Evolutionary conservation across 2,888 invertebrate genomes (phyloP).

Genomic region (Morinoia aosen): DNA sequence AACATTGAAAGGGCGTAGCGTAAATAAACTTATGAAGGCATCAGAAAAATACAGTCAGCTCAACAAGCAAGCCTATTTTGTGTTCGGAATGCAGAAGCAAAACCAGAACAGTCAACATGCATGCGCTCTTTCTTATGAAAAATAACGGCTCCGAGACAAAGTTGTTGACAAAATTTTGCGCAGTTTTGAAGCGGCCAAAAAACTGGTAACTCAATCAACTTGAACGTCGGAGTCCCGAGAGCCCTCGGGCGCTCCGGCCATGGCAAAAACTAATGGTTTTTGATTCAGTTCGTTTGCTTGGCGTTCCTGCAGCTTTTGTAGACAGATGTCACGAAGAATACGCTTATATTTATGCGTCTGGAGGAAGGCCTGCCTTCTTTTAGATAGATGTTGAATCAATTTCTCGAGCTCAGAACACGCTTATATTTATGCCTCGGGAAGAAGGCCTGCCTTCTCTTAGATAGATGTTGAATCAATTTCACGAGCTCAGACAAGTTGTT

Average conservation of each 20-base stretch:
- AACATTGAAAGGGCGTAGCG: too few relatives aligned
- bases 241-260: neutral
- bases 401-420: neutral
- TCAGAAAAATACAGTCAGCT: neutral
- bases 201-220: neutral
- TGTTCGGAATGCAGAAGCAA: neutral
- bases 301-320: neutral
- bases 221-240: neutral
- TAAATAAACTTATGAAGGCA: too few relatives aligned
- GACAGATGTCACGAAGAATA: neutral
- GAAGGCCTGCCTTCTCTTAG: neutral
- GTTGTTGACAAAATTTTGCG: neutral
- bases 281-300: neutral
- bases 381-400: too few relatives aligned
- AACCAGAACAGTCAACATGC: neutral
- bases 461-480: too few relatives aligned
- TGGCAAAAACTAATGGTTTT: neutral
- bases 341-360: neutral
- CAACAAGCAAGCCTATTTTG: neutral
- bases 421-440: neutral
- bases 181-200: neutral
- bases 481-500: too few relatives aligned
- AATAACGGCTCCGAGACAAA: neutral
- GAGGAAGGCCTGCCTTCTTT: neutral
- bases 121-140: neutral